Evolutionary conservation across 2,888 invertebrate species (phyloP), one percentile per base, ranked within the genome.

Genomic region (Lampropteryx suffumata): DNA sequence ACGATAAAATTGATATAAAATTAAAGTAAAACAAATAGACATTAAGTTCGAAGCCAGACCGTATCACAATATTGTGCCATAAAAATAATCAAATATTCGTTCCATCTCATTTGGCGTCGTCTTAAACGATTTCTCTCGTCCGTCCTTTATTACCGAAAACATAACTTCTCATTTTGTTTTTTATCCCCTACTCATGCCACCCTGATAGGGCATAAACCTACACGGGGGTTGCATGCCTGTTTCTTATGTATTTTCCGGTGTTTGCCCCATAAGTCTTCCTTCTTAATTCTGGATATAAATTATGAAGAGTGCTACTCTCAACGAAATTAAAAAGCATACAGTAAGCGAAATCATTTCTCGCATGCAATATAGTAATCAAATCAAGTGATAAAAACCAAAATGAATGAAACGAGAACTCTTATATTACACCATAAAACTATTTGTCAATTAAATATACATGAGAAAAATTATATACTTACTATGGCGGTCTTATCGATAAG

Each of bases 51-150:
- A 67, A 71, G 66, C 78, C 75, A 70, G 64, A 65, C 73, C 78
- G 82, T 85, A 86, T 84, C 82, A 85, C 89, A 82, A 88, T 87
- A 87, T 81, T 79, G 68, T 73, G 79, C 84, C 86, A 87, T 90
- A 89, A 90, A 89, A 88, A 87, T 89, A 90, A 89, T 90, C 88
- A 88, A 89, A 89, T 88, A 89, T 90, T 87, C 85, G 88, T 89
- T 89, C 88, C 89, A 84, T 86, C 89, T 90, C 90, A 90, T 90
- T 90, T 90, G 84, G 82, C 80, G 78, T 80, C 82, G 80, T 88
- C 89, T 90, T 90, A 90, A 90, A 90, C 90, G 90, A 88, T 90
- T 90, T 89, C 84, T 88, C 89, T 89, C 83, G 88, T 89, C 89
- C 86, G 80, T 84, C 85, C 87, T 85, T 89, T 90, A 88, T 89